Evolutionary conservation across 1,140 invertebrate genomes (phyloP).

Genomic region (Camponotus floridanus): DNA sequence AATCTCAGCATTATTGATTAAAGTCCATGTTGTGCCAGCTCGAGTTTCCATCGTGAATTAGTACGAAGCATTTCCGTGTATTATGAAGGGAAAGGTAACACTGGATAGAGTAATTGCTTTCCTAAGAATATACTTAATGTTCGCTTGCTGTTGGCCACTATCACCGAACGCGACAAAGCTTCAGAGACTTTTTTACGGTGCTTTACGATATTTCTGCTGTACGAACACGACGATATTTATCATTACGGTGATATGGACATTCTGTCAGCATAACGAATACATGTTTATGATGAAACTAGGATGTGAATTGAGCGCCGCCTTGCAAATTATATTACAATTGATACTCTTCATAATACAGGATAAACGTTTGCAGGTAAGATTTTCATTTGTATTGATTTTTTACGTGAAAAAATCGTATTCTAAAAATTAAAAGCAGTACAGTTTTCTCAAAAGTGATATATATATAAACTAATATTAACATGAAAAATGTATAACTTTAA

Average conservation of each 20-base stretch:
- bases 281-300: slow-evolving; percentile 33
- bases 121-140: slow-evolving; percentile 44
- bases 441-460: too few species aligned
- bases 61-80: background rate
- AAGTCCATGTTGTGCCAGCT: background rate
- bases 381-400: slow-evolving; percentile 4
- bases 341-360: slow-evolving; percentile 33
- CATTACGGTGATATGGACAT: slow-evolving; percentile 19
- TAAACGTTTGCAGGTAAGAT: slow-evolving; percentile 60
- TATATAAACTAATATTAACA: too few species aligned
- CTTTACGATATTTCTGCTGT: slow-evolving; percentile 27
- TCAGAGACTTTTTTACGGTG: slow-evolving; percentile 1
- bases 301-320: slow-evolving; percentile 39
- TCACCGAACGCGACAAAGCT: slow-evolving; percentile 5
- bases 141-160: slow-evolving; percentile 66
- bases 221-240: slow-evolving; percentile 11
- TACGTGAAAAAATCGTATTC: background rate
- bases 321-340: slow-evolving; percentile 63
- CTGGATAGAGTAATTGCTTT: slow-evolving; percentile 58
- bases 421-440: background rate
- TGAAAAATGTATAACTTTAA: too few species aligned
- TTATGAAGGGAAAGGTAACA: slow-evolving; percentile 21
- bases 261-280: slow-evolving; percentile 42
- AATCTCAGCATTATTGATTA: slow-evolving; percentile 21
- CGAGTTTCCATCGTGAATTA: slow-evolving; percentile 7